These are phyloP conservation scores for Octopus sinensis DNA, from an alignment of 1,140 invertebrate species.

Conservation along the genomic window DNA sequence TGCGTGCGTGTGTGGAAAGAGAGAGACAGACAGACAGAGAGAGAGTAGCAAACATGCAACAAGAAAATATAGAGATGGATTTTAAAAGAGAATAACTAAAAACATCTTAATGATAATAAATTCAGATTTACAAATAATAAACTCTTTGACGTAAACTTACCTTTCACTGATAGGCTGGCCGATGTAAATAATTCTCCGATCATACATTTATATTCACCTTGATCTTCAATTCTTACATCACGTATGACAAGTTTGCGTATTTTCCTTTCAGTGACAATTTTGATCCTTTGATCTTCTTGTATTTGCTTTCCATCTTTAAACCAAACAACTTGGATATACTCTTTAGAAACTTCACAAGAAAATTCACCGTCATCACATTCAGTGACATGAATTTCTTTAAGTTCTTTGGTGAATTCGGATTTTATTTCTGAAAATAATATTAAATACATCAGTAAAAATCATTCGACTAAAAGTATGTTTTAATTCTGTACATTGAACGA, in stretches of 20 bases:
- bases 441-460: neutral
- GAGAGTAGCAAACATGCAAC: neutral
- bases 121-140: neutral
- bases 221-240: slow-evolving; percentile 32
- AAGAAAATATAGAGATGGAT: neutral
- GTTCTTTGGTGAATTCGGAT: slow-evolving; percentile 41
- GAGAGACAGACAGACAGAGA: no score
- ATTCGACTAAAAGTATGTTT: no score
- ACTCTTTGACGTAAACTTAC: slow-evolving; percentile 18
- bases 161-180: slow-evolving; percentile 34
- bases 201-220: slow-evolving; percentile 42
- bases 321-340: slow-evolving; percentile 50
- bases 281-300: slow-evolving; percentile 69
- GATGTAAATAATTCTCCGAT: slow-evolving; percentile 35
- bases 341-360: slow-evolving; percentile 51
- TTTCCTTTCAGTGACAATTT: slow-evolving; percentile 59
- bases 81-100: neutral
- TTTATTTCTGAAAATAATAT: slow-evolving; percentile 40
- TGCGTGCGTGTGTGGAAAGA: no score
- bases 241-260: slow-evolving; percentile 35
- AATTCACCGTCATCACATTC: slow-evolving; percentile 45
- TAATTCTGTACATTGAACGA: no score
- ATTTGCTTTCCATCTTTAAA: slow-evolving; percentile 62
- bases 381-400: slow-evolving; percentile 37
- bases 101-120: neutral